Evolutionary conservation across 2,797 vertebrate genomes (phyloP).

Genomic region (Enteromius afrohamiltoni): DNA sequence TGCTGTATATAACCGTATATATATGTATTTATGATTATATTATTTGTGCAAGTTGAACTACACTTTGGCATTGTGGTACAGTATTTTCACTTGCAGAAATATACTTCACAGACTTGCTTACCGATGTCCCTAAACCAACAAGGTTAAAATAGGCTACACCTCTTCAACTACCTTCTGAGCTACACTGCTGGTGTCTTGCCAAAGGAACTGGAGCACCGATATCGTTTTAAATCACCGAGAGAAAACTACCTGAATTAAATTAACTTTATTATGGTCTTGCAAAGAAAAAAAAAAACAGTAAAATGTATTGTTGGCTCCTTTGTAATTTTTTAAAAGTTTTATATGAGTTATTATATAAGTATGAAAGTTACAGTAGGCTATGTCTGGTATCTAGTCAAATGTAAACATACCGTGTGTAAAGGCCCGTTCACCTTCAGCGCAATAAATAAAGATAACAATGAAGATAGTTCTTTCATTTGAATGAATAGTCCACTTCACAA

Average conservation of each 20-base stretch:
- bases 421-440: too few relatives aligned
- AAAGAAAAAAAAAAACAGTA: not conserved
- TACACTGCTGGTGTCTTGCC: not conserved
- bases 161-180: not conserved
- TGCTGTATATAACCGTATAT: not conserved
- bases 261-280: not conserved
- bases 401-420: not conserved
- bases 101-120: not conserved
- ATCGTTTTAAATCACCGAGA: not conserved
- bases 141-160: not conserved
- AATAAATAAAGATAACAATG: too few relatives aligned
- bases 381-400: not conserved
- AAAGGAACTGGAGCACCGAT: not conserved
- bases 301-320: not conserved
- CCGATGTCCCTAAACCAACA: not conserved
- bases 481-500: too few relatives aligned
- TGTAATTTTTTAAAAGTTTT: not conserved
- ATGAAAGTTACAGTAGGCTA: not conserved
- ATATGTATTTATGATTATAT: not conserved
- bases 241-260: not conserved
- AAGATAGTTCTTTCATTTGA: too few relatives aligned
- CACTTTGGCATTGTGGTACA: constrained; percentile 3
- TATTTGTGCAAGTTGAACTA: not conserved
- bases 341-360: not conserved
- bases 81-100: not conserved